phyloP scores from a whole-genome alignment of 2,888 invertebrate genomes.

The Chrysopilus asiliformis region DNA sequence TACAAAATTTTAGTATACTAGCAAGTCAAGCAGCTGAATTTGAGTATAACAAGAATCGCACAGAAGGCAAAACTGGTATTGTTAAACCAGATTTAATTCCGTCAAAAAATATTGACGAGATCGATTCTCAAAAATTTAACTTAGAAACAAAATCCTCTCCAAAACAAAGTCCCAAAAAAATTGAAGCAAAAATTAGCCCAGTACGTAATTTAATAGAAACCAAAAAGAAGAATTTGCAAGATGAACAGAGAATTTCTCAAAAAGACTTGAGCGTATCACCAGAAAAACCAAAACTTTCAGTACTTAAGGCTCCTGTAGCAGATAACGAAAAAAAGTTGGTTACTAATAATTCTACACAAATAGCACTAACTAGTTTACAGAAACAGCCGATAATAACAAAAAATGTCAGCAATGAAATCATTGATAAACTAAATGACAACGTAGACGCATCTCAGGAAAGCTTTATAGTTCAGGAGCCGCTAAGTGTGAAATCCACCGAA shows the following conservation, averaged over 20 bases:
- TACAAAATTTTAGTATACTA: conserved; percentile 29
- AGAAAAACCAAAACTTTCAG: no score
- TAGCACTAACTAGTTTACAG: neutral
- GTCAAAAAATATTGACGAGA: conserved; percentile 15
- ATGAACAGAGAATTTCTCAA: no score
- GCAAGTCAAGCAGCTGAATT: conserved; percentile 35
- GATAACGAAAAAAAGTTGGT: no score
- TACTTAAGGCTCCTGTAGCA: no score
- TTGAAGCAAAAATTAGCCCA: conserved; percentile 17
- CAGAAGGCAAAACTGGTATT: conserved; percentile 26
- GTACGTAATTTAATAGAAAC: conserved; percentile 13
- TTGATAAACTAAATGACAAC: neutral
- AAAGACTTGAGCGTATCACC: neutral
- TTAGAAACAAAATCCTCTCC: conserved; percentile 5
- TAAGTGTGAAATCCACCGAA: no score
- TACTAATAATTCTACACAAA: neutral
- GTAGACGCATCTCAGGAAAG: no score
- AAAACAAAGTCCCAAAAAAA: conserved; percentile 18
- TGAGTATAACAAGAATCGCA: conserved; percentile 29
- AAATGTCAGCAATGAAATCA: neutral
- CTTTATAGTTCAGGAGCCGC: no score
- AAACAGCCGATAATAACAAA: neutral
- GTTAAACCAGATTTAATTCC: conserved; percentile 29
- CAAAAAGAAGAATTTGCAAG: conserved; percentile 11
- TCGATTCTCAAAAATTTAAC: conserved; percentile 4